Conservation (phyloP, 2,113 vertebrate genomes). For the Catagonus wagneri region DNA sequence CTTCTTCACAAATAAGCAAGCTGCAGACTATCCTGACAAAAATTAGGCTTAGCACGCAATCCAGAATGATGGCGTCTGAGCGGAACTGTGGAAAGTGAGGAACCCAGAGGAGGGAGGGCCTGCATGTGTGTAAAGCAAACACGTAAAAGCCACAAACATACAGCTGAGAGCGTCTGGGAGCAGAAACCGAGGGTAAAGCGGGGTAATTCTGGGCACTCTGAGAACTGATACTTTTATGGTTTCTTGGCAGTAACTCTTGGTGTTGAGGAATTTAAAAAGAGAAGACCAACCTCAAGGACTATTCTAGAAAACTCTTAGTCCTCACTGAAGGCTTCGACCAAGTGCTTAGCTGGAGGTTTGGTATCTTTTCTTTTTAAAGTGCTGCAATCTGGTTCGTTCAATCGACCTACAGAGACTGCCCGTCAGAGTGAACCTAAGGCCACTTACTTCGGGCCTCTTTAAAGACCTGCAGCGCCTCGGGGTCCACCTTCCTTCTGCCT, state of each 20-base stretch:
- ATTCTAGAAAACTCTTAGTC: not conserved
- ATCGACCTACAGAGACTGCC: not conserved
- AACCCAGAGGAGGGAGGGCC: not conserved
- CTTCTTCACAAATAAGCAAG: not conserved
- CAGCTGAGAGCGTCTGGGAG: not conserved
- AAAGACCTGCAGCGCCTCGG: constrained; percentile 91
- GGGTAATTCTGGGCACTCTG: not conserved
- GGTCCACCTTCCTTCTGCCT: constrained; percentile 91
- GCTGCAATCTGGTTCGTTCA: not conserved
- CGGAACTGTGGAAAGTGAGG: not conserved
- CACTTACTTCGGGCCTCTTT: constrained; percentile 93
- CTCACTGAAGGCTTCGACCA: not conserved
- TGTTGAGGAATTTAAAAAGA: not conserved
- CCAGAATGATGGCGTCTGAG: not conserved
- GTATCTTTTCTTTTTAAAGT: not conserved
- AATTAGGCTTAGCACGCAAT: not conserved
- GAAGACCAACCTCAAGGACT: not conserved
- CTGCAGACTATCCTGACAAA: not conserved
- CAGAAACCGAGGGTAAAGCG: not conserved
- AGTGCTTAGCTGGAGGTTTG: not conserved
- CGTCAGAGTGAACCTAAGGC: too few relatives aligned
- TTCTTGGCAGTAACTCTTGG: not conserved
- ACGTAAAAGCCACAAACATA: not conserved
- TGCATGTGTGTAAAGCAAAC: not conserved
- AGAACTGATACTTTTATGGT: fast-evolving